A percentile compares a stretch with the other conserved stretches of the same genome.
Evolutionary conservation across 2,888 invertebrate species (phyloP).

Genomic region (Aspidiotus destructor): DNA sequence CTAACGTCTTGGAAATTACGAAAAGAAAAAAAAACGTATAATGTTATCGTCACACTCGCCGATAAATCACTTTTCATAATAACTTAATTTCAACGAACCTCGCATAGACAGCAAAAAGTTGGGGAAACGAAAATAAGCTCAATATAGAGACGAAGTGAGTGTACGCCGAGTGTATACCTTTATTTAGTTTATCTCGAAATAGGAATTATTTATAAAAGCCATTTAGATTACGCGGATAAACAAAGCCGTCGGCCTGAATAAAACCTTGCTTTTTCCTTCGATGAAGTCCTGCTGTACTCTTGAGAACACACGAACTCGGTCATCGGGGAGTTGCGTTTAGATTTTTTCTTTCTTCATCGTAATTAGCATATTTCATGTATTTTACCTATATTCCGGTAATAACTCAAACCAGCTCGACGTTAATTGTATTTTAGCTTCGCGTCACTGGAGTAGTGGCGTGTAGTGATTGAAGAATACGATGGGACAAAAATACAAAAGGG

Average conservation of each 20-base stretch:
- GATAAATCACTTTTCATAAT: constrained; percentile 30
- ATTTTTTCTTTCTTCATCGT: constrained; percentile 8
- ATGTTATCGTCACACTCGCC: not conserved
- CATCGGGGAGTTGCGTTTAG: not conserved
- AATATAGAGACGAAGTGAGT: no score
- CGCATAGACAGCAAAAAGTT: constrained; percentile 9
- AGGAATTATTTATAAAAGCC: constrained; percentile 31
- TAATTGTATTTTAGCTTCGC: constrained; percentile 27
- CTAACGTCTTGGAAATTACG: no score
- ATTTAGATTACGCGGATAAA: constrained; percentile 31
- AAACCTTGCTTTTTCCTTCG: constrained; percentile 25
- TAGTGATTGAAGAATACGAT: no score
- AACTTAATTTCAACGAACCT: constrained; percentile 30
- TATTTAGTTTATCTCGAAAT: constrained; percentile 31
- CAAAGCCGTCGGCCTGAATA: constrained; percentile 12
- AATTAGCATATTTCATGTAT: constrained; percentile 32
- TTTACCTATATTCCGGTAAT: constrained; percentile 33
- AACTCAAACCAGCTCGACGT: constrained; percentile 26
- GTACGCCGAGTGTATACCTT: constrained; percentile 19
- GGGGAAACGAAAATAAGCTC: constrained; percentile 18
- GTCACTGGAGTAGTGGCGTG: no score
- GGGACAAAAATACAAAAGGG: no score
- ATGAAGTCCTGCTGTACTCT: constrained; percentile 25
- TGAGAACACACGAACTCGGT: constrained; percentile 26
- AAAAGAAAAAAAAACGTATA: not conserved